Base-by-base conservation (phyloP, 2,797 vertebrate species). In the Typhlichthys subterraneus region DNA sequence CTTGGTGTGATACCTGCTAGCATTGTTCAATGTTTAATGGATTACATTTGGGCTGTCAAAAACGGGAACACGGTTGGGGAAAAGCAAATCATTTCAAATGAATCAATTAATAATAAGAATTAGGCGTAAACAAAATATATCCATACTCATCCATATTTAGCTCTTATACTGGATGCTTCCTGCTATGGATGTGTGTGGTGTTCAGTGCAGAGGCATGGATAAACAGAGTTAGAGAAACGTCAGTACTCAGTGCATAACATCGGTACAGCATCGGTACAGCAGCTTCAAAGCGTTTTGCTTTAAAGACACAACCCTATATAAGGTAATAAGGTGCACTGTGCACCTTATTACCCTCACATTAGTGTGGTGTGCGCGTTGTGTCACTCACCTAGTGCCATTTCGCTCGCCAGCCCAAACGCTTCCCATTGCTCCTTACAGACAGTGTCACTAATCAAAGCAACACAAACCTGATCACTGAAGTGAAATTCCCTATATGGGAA, bases 271-370 rank as follows among this genome's bases (percentile, higher is more conserved):
- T 23, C 19, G 80, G 86, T 76, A 72, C 66, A 67, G 75, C 62
- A 52, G 70, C 75, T 73, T 38, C 33, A 38, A 38, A 42, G 73
- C 79, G 84, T 82, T 86, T 86, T 72, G 67, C 83, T 89, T 85
- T 87, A 85, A 89, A 85, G 77, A 74, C 72, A 87, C 85, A 23
- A 17, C 17, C 17, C 17, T 17, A 17, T 17, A 17, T 17, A 17
- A 17, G 23, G 23, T 23, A 23, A 23, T 23, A 23, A 23, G 23
- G 23, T 23, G 23, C 23, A 23, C 85, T 82, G 79, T 82, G 77
- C 50, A 75, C 76, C 83, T 86, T 87, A 90, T 88, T 89, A 88
- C 70, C 84, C 83, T 88, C 86, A 89, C 85, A 85, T 85, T 86
- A 78, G 81, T 79, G 82, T 88, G 19, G 19, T 23, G 19, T 23